Conservation (phyloP, 2,797 vertebrate genomes). For the Cetoscarus ocellatus region DNA sequence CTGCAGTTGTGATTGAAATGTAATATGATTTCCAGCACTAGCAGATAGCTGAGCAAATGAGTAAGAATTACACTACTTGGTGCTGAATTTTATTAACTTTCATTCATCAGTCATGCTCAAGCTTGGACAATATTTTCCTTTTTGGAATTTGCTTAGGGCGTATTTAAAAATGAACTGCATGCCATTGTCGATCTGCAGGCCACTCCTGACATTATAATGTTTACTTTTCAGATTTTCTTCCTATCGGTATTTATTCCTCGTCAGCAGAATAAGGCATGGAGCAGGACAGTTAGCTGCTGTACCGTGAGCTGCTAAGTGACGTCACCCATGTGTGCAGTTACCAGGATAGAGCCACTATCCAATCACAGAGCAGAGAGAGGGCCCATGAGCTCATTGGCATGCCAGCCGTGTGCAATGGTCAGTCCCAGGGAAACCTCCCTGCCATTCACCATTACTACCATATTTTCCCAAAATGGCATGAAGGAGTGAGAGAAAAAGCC, state of each 20-base stretch:
- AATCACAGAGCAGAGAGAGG: conserved; percentile 48
- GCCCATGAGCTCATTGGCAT: conserved; percentile 70
- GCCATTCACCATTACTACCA: conserved; percentile 82
- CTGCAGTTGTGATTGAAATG: no score
- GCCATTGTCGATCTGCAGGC: no score
- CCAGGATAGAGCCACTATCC: conserved; percentile 33
- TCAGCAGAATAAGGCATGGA: conserved; percentile 20
- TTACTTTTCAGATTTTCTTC: background rate
- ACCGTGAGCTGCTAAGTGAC: conserved; percentile 36
- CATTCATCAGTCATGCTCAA: no score
- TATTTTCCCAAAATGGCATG: conserved; percentile 76
- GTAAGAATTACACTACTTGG: no score
- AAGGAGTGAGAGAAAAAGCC: conserved; percentile 64
- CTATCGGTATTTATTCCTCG: conserved; percentile 18
- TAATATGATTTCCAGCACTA: no score
- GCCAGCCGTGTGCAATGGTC: conserved; percentile 50
- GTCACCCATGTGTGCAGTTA: conserved; percentile 29
- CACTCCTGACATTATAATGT: background rate
- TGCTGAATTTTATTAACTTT: no score
- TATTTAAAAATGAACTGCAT: no score
- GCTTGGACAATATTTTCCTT: no score
- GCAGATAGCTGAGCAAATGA: no score
- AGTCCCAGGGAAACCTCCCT: conserved; percentile 73
- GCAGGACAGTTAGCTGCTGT: conserved; percentile 27
- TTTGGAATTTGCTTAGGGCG: no score